Evolutionary conservation across 2,888 invertebrate species (phyloP), one percentile per base, ranked within the genome.

Genomic region (Amblyjoppa proteus): DNA sequence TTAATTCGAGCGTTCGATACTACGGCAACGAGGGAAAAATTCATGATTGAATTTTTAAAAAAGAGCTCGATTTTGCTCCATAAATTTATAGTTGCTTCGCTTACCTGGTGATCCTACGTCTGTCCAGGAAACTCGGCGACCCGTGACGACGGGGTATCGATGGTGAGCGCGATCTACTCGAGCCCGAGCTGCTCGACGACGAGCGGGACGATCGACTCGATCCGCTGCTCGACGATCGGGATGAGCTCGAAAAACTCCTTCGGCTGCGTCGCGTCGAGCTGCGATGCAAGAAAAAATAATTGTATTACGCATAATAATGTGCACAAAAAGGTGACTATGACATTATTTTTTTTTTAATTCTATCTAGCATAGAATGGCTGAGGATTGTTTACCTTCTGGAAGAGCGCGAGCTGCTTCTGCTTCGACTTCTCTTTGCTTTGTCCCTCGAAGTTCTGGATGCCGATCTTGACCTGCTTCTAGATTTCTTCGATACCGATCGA

Each of bases 21-120:
- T 77, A 83, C 75, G 69, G 85, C 83, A 83, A 85, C 71, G 64
- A 82, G 69, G 75, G 77, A 58, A 41, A 83, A 79, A 74, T 83
- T 41, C 78, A 78, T 45, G 58, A 77, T 74, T 41, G 51, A 71
- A 73, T 77, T 71, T 41, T 45, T 38, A 66, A 83, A 70, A 76
- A 20, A 69, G n/a, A 79, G 58, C 61, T 70, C 61, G 31, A 81
- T 78, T 56, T 81, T 31, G 64, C 38, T 68, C 61, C 51, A 74
- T 34, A 41, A 58, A 64, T n/a, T 20, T 28, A 13, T 69, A 25
- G 56, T 56, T 11, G 34, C 20, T 61, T 2, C 20, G 58, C 88
- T 94, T 96, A 99, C 99, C 99, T 99, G 90, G 99, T 99, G 92
- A 99, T 99, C 90, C 99, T 96, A 83, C 99, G 96, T 90, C 98